Evolutionary conservation across 2,888 invertebrate species (phyloP), one percentile per base, ranked within the genome.

Genomic region (Eremobia ochroleuca): DNA sequence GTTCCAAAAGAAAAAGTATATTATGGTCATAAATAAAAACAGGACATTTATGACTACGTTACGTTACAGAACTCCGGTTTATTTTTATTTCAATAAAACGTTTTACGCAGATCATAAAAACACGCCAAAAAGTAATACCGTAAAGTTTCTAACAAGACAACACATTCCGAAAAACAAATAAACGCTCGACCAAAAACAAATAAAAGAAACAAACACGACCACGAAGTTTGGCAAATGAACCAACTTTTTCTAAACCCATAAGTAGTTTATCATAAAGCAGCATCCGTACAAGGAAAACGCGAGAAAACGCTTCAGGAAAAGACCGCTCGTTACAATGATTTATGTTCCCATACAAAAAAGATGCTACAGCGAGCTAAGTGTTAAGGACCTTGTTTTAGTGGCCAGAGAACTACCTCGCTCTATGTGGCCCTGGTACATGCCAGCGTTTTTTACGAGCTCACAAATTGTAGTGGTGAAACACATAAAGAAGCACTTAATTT

Each of bases 261-360:
- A 85, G 84, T 82, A 85, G 88, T 86, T 86, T 88, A 89, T 88
- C 88, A 88, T 85, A 82, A 82, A 85, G 81, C 86, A 90, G 85
- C 87, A 87, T 88, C 87, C 81, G 79, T 83, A 87, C 83, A 88
- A 92, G 93, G 93, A 93, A 95, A 94, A 94, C 92, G 94, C 93
- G 95, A 92, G 94, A 95, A 95, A 94, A 93, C 91, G 90, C 91
- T 91, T 88, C 89, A 90, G 88, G 89, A 90, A 94, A 92, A 91
- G 90, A 81, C 90, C 87, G 90, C 92, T 95, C 95, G 95, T 95
- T 94, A 94, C 92, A 92, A 95, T 95, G 96, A 96, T 96, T 95
- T 95, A 96, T 94, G 93, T 88, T 88, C 80, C 85, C 79, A 87
- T 86, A 88, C 90, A 94, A 95, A 94, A 83, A 94, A 94, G 92